Evolutionary conservation across 1,140 invertebrate genomes (phyloP).

Genomic region (Bradysia coprophila): DNA sequence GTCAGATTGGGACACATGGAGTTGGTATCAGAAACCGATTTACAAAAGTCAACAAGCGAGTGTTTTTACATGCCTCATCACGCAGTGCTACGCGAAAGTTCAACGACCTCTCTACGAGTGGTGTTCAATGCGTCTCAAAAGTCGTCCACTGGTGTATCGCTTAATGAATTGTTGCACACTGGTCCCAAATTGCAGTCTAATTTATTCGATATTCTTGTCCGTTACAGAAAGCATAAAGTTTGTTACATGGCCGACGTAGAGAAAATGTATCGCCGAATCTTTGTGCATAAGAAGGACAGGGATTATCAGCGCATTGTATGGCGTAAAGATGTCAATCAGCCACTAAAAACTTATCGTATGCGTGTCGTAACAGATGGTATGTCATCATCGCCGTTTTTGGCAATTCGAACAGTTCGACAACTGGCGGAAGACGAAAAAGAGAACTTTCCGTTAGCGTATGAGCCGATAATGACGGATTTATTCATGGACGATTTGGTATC

Average conservation of each 20-base stretch:
- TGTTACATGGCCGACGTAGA: neutral
- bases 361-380: too few species aligned
- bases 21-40: neutral
- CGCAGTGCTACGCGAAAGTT: constrained; percentile 8
- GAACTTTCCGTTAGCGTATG: neutral
- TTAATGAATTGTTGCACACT: constrained; percentile 12
- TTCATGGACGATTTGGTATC: neutral
- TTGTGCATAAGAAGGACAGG: neutral
- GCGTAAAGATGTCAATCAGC: neutral
- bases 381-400: too few species aligned
- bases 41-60: neutral
- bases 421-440: neutral
- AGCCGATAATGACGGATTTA: neutral
- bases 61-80: constrained; percentile 10
- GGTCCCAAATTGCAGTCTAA: constrained; percentile 19
- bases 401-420: neutral
- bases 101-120: too few species aligned
- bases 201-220: neutral
- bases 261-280: neutral
- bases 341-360: neutral
- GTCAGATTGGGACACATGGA: constrained; percentile 10
- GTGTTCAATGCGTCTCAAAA: constrained; percentile 15
- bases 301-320: constrained; percentile 1
- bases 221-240: neutral
- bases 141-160: constrained; percentile 7